phyloP scores from a whole-genome alignment of 2,113 vertebrate species.

The Meriones unguiculatus region DNA sequence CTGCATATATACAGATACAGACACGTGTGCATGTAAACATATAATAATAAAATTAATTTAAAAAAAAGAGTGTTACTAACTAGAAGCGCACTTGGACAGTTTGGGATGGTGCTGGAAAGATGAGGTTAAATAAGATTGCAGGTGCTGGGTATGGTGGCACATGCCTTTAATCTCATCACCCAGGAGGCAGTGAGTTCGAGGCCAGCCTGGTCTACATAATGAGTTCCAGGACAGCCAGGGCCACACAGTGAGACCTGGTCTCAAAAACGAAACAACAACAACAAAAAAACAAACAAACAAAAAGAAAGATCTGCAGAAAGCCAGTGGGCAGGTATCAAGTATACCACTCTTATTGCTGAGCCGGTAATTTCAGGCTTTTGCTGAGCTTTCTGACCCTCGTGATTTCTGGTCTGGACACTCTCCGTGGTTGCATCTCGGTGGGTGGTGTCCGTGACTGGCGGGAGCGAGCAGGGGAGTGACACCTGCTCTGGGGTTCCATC shows the following conservation, averaged over 20 bases:
- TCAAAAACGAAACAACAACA: not conserved
- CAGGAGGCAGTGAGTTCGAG: not conserved
- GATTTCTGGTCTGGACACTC: not conserved
- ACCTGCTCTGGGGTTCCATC: not conserved
- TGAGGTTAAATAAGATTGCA: not conserved
- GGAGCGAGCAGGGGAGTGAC: not conserved
- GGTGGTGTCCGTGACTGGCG: not conserved
- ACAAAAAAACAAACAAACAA: not conserved
- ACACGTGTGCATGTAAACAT: too few species aligned
- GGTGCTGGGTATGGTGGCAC: not conserved
- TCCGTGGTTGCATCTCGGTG: not conserved
- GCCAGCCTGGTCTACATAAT: not conserved
- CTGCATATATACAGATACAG: too few species aligned
- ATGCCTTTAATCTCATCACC: not conserved
- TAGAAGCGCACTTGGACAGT: not conserved
- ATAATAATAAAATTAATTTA: too few species aligned
- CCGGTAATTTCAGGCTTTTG: not conserved
- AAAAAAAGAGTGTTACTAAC: not conserved
- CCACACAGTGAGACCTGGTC: not conserved
- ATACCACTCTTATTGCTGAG: not conserved
- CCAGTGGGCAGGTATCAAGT: not conserved
- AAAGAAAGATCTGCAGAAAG: not conserved
- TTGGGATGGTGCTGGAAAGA: not conserved
- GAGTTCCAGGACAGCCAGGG: not conserved
- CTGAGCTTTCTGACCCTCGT: not conserved